phyloP scores from a whole-genome alignment of 2,797 vertebrate genomes.

The Phataginus tricuspis region DNA sequence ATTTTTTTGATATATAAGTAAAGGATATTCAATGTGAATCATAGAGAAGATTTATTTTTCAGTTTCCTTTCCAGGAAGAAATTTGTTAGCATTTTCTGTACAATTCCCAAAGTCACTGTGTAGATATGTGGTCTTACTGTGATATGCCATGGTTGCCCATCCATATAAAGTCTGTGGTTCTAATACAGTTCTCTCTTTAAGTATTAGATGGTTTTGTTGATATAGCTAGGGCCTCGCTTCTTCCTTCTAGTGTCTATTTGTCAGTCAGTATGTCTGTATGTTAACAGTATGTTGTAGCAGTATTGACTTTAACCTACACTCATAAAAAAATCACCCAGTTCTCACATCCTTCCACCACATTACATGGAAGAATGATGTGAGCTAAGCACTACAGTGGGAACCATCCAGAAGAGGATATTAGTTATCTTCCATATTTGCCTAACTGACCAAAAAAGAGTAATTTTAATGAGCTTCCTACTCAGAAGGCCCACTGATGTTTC shows the following conservation, averaged over 20 bases:
- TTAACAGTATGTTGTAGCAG: neutral
- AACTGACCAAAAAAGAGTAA: neutral
- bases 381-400: neutral
- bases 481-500: neutral
- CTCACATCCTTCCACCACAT: rapidly evolving
- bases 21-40: neutral
- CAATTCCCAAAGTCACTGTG: rapidly evolving
- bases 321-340: neutral
- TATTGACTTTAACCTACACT: neutral
- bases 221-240: neutral
- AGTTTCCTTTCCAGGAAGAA: neutral
- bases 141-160: neutral
- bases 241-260: neutral
- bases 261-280: neutral
- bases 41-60: neutral
- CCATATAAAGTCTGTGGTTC: neutral
- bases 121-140: neutral
- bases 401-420: neutral
- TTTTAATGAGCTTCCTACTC: neutral
- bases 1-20: neutral
- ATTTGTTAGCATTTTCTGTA: neutral
- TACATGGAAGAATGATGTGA: neutral
- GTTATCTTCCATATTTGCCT: neutral
- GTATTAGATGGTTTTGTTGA: neutral
- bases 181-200: neutral